These are phyloP conservation scores for Prunella himalayana DNA, from an alignment of 2,113 vertebrate genomes.

Conservation along the genomic window DNA sequence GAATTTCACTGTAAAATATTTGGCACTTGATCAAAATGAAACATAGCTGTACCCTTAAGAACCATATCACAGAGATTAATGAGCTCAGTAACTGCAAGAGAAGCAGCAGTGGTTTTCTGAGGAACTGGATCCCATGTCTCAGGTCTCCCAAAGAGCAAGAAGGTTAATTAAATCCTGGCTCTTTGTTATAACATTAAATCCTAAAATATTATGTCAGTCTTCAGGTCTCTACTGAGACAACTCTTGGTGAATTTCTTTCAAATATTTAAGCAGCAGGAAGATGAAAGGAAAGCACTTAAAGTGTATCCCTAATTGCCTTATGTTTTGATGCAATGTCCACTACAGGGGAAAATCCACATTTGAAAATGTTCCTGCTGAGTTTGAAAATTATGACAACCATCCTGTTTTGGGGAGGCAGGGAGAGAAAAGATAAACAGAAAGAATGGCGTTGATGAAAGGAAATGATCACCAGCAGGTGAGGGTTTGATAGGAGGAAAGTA, in stretches of 20 bases:
- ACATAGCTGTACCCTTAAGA: not conserved
- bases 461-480: not conserved
- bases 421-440: not conserved
- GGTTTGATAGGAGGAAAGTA: not conserved
- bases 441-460: not conserved
- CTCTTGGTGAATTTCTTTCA: not conserved
- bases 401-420: not conserved
- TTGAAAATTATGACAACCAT: not conserved
- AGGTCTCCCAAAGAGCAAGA: not conserved
- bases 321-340: not conserved
- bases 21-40: not conserved
- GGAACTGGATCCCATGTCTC: not conserved
- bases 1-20: not conserved
- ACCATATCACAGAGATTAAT: not conserved
- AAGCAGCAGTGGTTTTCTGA: not conserved
- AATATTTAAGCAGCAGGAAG: not conserved
- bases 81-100: not conserved
- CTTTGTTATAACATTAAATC: not conserved
- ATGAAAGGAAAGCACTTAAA: not conserved
- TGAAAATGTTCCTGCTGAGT: not conserved
- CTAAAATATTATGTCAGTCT: not conserved
- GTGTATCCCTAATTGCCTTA: not conserved
- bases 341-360: not conserved
- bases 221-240: not conserved
- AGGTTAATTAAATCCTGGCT: constrained; percentile 20